A percentile compares a stretch with the other conserved stretches of the same genome.
phyloP scores from a whole-genome alignment of 2,113 vertebrate genomes.

The Engraulis encrasicolus region DNA sequence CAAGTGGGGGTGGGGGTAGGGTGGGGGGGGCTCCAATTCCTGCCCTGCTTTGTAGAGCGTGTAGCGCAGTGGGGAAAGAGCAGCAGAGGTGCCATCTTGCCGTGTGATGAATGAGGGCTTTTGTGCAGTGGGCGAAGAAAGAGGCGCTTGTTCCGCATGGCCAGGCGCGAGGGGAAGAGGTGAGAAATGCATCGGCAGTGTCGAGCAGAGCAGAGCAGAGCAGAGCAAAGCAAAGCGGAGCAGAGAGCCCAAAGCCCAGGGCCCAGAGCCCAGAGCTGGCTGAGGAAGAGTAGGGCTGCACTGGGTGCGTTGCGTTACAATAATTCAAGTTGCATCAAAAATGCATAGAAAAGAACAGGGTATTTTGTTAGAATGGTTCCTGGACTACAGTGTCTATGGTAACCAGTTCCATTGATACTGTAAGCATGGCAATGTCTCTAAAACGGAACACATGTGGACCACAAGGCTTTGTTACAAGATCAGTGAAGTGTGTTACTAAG shows the following conservation, averaged over 20 bases:
- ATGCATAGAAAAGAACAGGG: too few species aligned
- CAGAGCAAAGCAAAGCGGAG: neutral
- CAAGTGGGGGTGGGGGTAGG: too few species aligned
- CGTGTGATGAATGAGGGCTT: constrained; percentile 67
- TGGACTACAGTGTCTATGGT: too few species aligned
- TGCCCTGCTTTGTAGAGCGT: constrained; percentile 61
- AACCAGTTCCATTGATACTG: too few species aligned
- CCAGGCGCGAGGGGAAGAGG: constrained; percentile 40
- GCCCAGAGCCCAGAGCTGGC: neutral
- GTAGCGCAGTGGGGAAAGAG: constrained; percentile 65
- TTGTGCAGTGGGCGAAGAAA: constrained; percentile 71
- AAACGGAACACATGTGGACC: too few species aligned
- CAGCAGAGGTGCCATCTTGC: constrained; percentile 53
- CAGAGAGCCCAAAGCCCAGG: neutral
- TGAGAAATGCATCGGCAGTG: constrained; percentile 41
- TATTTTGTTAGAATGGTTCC: too few species aligned
- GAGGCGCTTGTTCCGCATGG: constrained; percentile 69
- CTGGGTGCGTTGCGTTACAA: too few species aligned
- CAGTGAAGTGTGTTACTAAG: too few species aligned
- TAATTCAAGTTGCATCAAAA: too few species aligned
- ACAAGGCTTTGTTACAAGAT: too few species aligned
- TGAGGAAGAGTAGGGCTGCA: too few species aligned
- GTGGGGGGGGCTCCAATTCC: constrained; percentile 23
- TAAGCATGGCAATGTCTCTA: too few species aligned
- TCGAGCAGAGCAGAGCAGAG: neutral